Percentiles rank a stretch among this genome's conserved stretches.
Evolutionary conservation across 2,888 invertebrate genomes (phyloP).

Genomic region (Galerucella calmariensis): DNA sequence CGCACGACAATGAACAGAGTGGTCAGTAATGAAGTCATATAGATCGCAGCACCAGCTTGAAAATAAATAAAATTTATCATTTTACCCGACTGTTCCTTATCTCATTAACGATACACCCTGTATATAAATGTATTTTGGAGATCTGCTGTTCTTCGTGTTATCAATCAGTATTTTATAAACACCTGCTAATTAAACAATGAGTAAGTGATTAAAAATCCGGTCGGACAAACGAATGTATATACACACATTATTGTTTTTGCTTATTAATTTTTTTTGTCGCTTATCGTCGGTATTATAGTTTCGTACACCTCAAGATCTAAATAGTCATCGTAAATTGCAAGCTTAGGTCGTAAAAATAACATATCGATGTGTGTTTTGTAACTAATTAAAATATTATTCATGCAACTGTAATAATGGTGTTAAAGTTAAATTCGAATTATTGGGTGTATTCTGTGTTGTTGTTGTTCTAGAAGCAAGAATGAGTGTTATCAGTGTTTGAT

Average conservation of each 20-base stretch:
- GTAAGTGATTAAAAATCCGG: background rate
- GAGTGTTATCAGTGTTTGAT: background rate
- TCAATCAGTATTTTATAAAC: background rate
- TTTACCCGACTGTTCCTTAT: too few species aligned
- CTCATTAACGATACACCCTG: too few species aligned
- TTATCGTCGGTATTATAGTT: background rate
- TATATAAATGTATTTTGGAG: too few species aligned
- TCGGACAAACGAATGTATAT: background rate
- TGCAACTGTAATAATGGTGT: background rate
- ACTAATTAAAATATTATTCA: background rate
- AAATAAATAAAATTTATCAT: too few species aligned
- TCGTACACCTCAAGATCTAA: background rate
- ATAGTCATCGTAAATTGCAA: background rate
- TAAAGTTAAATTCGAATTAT: background rate
- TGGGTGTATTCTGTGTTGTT: background rate
- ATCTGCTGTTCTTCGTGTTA: too few species aligned
- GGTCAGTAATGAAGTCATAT: too few species aligned
- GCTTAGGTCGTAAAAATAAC: background rate
- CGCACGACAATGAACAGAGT: too few species aligned
- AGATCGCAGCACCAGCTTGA: too few species aligned
- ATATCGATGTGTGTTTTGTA: background rate
- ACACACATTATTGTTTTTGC: background rate
- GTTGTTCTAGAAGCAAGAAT: background rate
- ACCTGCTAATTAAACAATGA: background rate
- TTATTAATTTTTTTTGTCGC: background rate